Evolutionary conservation across 2,888 invertebrate species (phyloP).

Genomic region (Andricus curvator): DNA sequence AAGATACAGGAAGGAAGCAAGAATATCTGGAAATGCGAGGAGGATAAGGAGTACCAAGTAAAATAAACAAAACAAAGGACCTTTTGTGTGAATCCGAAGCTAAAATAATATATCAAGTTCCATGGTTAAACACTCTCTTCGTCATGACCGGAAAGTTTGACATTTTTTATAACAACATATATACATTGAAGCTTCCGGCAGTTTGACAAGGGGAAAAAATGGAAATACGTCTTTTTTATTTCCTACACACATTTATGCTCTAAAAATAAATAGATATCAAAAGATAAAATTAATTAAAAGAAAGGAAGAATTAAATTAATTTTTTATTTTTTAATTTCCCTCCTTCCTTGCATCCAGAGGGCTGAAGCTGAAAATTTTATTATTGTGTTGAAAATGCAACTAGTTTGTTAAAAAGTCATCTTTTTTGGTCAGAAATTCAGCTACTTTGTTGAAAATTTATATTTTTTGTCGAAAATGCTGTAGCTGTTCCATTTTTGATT

Average conservation of each 20-base stretch:
- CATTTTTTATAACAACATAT: conserved; percentile 32
- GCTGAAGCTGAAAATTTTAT: no score
- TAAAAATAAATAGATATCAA: not conserved
- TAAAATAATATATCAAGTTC: conserved; percentile 57
- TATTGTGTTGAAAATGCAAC: no score
- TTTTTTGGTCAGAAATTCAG: no score
- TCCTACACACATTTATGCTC: not conserved
- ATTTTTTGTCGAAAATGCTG: no score
- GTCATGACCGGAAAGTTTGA: conserved; percentile 16
- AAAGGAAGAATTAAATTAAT: not conserved
- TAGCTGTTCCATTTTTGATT: no score
- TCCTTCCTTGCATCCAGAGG: no score
- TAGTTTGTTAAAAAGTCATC: no score
- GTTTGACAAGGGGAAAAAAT: not conserved
- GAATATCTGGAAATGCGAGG: conserved; percentile 33
- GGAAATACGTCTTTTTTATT: not conserved
- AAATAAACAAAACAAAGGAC: conserved; percentile 53
- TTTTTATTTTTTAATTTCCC: not conserved
- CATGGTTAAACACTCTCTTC: conserved; percentile 31
- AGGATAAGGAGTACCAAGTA: conserved; percentile 50
- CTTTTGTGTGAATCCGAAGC: conserved; percentile 55
- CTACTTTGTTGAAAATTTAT: no score
- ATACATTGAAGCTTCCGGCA: conserved; percentile 4
- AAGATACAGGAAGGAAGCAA: conserved; percentile 23
- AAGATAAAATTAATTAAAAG: no score